A percentile compares a stretch with the other conserved stretches of the same genome.
Conservation (phyloP, 2,888 invertebrate species). For the Chymomyza amoena region DNA sequence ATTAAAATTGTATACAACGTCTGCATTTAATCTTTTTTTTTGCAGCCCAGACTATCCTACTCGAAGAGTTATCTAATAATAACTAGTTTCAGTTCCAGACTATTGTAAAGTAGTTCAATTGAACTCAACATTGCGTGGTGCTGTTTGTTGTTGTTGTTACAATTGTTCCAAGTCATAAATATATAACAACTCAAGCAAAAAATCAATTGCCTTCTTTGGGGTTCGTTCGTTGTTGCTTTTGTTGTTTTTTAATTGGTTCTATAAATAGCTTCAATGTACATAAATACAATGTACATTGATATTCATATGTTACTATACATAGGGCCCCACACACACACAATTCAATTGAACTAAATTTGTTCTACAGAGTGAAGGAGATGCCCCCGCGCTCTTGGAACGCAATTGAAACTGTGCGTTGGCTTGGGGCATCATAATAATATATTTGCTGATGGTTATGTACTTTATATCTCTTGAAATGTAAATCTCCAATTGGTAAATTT, state of each 20-base stretch:
- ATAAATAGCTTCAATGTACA: constrained; percentile 50
- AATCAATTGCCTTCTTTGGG: constrained; percentile 54
- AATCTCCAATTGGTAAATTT: not conserved
- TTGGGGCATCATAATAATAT: constrained; percentile 33
- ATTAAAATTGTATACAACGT: not conserved
- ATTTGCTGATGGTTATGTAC: constrained; percentile 10
- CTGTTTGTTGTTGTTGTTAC: not conserved
- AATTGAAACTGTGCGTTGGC: not conserved
- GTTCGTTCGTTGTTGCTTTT: constrained; percentile 20
- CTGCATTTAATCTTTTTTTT: not conserved
- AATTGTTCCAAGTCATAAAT: not conserved
- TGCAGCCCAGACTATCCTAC: not conserved
- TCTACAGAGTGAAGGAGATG: constrained; percentile 17
- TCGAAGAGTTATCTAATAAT: not conserved
- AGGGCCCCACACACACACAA: constrained; percentile 30
- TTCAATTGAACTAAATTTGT: constrained; percentile 70
- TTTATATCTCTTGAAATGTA: not conserved
- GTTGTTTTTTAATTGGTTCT: constrained; percentile 64
- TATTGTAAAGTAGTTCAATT: not conserved
- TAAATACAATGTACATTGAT: constrained; percentile 33
- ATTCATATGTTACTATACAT: constrained; percentile 27
- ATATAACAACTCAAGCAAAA: constrained; percentile 4
- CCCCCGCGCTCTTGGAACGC: constrained; percentile 30
- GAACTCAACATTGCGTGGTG: not conserved
- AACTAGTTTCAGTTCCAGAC: not conserved